Evolutionary conservation across 2,888 invertebrate species (phyloP), one percentile per base, ranked within the genome.

Genomic region (Cheilosia impressa): DNA sequence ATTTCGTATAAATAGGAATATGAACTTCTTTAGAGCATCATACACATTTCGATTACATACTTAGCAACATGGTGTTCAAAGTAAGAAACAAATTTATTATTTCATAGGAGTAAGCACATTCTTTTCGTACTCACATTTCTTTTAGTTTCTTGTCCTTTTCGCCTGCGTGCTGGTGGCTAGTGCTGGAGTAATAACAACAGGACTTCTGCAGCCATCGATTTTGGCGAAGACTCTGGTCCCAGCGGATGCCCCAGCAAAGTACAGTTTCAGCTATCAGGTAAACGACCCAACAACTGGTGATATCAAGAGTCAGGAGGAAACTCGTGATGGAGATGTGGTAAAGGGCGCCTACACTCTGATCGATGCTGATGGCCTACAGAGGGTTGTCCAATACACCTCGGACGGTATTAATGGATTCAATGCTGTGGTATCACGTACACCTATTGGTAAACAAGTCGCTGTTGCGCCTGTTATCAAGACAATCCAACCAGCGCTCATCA

Each of bases 341-440:
- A 92, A 93, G 31, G 93, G 93, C 24, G 90, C 90, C 58, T 93
- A 93, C 89, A 92, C 93, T 47, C 90, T 93, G 17, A 88, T 93
- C 69, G 93, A 93, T 88, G 89, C 93, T 68, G 93, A 93, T 90
- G 93, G 93, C 69, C 92, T 90, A 88, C 93, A 92, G 87, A 91
- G 93, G 75, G 92, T 91, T 43, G 93, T 93, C 9, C 92, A 93
- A 53, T 93, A 93, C 89, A 92, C 92, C 0, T 65, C 83, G 0
- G 83, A 83, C 68, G 65, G 43, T 24, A 62, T 78, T 2, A 72
- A 83, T 27, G 83, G 83, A 68, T 83, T 83, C 45, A 83, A 83
- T 22, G 83, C 83, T 2, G 57, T 83, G 0, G 83, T 83, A 1
- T 41, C 66, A n/a, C 55, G 83, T 3, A 68, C 66, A 6, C 78